These are phyloP conservation scores for Petrolisthes cinctipes DNA, from an alignment of 2,888 invertebrate genomes.

Conservation along the genomic window DNA sequence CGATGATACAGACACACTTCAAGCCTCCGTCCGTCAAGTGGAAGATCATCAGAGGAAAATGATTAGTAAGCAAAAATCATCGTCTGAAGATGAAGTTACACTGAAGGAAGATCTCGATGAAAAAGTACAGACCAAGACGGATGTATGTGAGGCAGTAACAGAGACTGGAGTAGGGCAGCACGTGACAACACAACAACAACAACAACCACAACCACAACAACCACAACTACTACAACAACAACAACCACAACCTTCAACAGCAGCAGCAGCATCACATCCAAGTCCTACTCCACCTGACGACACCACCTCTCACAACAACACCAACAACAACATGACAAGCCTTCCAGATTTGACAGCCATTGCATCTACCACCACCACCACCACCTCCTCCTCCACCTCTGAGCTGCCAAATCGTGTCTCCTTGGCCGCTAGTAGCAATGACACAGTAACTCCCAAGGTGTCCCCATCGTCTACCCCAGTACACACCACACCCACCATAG, in stretches of 20 bases:
- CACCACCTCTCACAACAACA: background rate
- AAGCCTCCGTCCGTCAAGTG: conserved; percentile 27
- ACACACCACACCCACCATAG: background rate
- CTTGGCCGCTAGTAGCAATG: conserved; percentile 3
- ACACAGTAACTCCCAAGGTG: conserved; percentile 15
- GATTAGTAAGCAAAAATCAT: conserved; percentile 25
- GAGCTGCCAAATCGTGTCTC: conserved; percentile 1
- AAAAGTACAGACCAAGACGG: background rate
- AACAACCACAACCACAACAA: background rate
- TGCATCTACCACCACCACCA: conserved; percentile 20
- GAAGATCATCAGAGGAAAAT: background rate
- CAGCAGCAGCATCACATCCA: background rate
- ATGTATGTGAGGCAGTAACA: no score
- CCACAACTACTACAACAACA: background rate
- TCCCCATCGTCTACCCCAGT: conserved; percentile 16
- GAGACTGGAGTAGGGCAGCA: no score
- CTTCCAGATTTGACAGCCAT: conserved; percentile 45
- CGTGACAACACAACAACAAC: background rate
- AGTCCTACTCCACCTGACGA: conserved; percentile 8
- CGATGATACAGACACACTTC: conserved; percentile 47
- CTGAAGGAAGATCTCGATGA: conserved; percentile 33
- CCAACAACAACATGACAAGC: conserved; percentile 18
- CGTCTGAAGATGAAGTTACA: conserved; percentile 54
- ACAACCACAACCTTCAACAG: background rate
- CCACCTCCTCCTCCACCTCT: no score